Base-by-base conservation (phyloP, 2,888 invertebrate genomes). In the Papilio protenor region DNA sequence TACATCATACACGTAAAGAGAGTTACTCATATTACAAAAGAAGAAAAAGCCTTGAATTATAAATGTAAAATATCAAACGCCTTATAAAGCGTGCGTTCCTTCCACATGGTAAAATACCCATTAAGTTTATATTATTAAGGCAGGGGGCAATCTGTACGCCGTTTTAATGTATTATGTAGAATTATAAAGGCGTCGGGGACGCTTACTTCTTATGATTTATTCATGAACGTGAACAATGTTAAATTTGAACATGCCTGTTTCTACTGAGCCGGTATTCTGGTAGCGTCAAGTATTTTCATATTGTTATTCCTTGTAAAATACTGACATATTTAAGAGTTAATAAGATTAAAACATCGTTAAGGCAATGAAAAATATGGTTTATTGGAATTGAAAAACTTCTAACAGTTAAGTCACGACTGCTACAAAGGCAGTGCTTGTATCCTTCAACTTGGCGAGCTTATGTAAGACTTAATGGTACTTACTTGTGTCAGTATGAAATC, bases 151-250 rank as follows among this genome's bases (percentile, higher is more conserved):
- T 94, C 93, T 93, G 94, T 94, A 91, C 90, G 87, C 84, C 90
- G 93, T 94, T 94, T 93, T 93, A 94, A 94, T 94, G 94, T 94
- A 94, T 94, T 94, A 94, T 92, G 93, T 93, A 92, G 94, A 92
- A 94, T 94, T 94, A 94, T 92, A 92, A 94, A 91, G 92, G 93
- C 92, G 90, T 87, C 87, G 89, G 88, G 90, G 88, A 87, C 89
- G 91, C 91, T 92, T 89, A 92, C 89, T 91, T 92, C 92, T 92
- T 93, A 94, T 94, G 94, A 94, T 94, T 94, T 94, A 94, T 94
- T 94, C 94, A 94, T 94, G 93, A 94, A 91, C 85, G 86, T 87
- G 89, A 88, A 87, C 88, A 89, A 89, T 88, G 92, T 90, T 89
- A 91, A 92, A 93, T 94, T 93, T 91, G 92, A 93, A 90, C 92